Percentiles rank a stretch among this genome's conserved stretches.
These are phyloP conservation scores for Erinaceus europaeus DNA, from an alignment of 2,113 vertebrate species.

Conservation along the genomic window DNA sequence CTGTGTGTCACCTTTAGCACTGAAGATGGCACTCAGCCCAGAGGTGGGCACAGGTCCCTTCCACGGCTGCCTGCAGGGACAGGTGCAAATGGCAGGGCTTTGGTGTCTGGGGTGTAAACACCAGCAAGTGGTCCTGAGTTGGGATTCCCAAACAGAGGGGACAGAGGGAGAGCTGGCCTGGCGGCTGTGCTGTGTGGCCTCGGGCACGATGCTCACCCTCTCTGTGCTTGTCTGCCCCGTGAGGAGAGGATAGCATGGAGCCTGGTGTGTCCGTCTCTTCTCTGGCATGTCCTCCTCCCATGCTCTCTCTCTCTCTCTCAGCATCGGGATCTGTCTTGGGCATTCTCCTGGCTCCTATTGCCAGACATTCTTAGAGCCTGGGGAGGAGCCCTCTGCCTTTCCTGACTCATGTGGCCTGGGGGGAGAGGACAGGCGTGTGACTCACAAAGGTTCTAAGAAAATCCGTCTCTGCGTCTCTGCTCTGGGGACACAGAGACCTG, in stretches of 20 bases:
- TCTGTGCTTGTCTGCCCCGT: not conserved
- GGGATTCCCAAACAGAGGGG: not conserved
- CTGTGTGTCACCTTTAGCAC: not conserved
- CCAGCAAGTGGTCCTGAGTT: not conserved
- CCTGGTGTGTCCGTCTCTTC: too few relatives aligned
- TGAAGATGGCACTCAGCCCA: not conserved
- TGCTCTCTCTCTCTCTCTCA: too few relatives aligned
- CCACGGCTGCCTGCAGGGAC: not conserved
- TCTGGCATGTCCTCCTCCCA: too few relatives aligned
- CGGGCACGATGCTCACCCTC: not conserved
- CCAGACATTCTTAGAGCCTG: constrained; percentile 24
- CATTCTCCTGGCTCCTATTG: not conserved
- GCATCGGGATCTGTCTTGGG: too few relatives aligned
- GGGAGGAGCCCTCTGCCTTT: not conserved
- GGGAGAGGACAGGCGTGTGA: not conserved
- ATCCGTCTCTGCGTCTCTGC: too few relatives aligned
- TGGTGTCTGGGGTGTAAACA: not conserved
- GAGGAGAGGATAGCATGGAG: not conserved
- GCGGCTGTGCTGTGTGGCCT: not conserved
- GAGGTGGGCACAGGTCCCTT: not conserved
- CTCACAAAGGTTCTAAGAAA: too few relatives aligned
- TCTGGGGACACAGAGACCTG: not conserved
- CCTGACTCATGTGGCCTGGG: not conserved
- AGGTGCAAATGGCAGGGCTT: rapidly evolving
- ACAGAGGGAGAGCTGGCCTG: not conserved